Percentiles rank a stretch among this genome's conserved stretches.
phyloP scores from a whole-genome alignment of 2,888 invertebrate species.

The Falcaria lacertinaria region DNA sequence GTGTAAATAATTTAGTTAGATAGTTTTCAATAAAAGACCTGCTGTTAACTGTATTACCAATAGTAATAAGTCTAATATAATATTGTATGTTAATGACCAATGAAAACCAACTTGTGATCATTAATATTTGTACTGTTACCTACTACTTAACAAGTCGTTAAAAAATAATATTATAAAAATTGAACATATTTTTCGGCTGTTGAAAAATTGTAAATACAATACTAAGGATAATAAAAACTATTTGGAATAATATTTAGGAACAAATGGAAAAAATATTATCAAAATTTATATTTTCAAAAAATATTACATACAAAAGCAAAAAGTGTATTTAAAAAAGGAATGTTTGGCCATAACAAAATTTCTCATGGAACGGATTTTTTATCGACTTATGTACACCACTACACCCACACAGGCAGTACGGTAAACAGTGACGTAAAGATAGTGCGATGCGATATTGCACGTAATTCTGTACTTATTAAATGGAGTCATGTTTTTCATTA shows the following conservation, averaged over 20 bases:
- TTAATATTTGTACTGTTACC: conserved; percentile 81
- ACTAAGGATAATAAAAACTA: conserved; percentile 79
- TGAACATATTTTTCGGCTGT: conserved; percentile 81
- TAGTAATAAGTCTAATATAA: conserved; percentile 75
- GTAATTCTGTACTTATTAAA: conserved; percentile 53
- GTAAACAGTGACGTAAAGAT: conserved; percentile 67
- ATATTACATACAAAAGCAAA: conserved; percentile 76
- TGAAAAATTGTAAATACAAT: conserved; percentile 80
- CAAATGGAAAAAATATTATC: conserved; percentile 77
- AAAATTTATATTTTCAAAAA: conserved; percentile 81
- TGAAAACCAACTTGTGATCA: conserved; percentile 82
- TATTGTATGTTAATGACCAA: conserved; percentile 80
- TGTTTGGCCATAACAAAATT: conserved; percentile 76
- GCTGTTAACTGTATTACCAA: conserved; percentile 71
- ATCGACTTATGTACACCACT: conserved; percentile 72
- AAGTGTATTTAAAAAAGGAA: conserved; percentile 70
- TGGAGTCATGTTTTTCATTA: conserved; percentile 61
- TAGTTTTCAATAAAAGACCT: conserved; percentile 61
- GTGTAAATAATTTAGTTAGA: conserved; percentile 62
- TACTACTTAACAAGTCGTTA: conserved; percentile 81
- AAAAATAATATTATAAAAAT: conserved; percentile 78
- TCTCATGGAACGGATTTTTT: conserved; percentile 65
- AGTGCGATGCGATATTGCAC: conserved; percentile 70
- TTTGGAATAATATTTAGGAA: conserved; percentile 81
- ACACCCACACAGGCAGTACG: conserved; percentile 69